phyloP scores from a whole-genome alignment of 2,797 vertebrate species.

The Gymnothorax reevesii region DNA sequence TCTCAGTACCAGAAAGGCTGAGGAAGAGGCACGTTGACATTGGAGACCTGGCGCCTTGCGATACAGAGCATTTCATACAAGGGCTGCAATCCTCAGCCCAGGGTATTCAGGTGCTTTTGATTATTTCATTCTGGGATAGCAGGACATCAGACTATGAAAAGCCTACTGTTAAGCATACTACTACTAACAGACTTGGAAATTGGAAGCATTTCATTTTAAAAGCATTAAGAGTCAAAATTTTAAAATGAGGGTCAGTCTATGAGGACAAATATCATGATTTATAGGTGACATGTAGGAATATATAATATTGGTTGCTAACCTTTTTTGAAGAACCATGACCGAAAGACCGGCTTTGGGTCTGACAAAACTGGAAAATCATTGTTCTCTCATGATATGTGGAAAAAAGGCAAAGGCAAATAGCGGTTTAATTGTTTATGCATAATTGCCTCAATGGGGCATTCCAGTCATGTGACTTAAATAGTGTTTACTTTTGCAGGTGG shows the following conservation, averaged over 20 bases:
- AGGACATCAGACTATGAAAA: not conserved
- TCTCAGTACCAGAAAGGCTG: conserved; percentile 67
- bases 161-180: not conserved
- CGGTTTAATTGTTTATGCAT: not conserved
- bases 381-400: not conserved
- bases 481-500: conserved; percentile 62
- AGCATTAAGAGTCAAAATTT: not conserved
- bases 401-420: not conserved
- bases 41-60: conserved; percentile 74
- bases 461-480: not conserved
- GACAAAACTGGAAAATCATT: not conserved
- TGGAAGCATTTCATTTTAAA: not conserved
- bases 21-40: conserved; percentile 76
- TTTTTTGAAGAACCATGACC: too few relatives aligned
- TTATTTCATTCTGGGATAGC: not conserved
- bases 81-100: conserved; percentile 72
- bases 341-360: too few relatives aligned
- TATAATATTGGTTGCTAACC: too few relatives aligned
- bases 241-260: not conserved
- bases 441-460: not conserved
- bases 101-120: conserved; percentile 63
- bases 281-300: too few relatives aligned
- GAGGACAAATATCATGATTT: too few relatives aligned
- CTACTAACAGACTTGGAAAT: not conserved
- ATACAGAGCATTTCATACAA: conserved; percentile 66